These are phyloP conservation scores for Florisuga fusca DNA, from an alignment of 2,797 vertebrate species.

Conservation along the genomic window DNA sequence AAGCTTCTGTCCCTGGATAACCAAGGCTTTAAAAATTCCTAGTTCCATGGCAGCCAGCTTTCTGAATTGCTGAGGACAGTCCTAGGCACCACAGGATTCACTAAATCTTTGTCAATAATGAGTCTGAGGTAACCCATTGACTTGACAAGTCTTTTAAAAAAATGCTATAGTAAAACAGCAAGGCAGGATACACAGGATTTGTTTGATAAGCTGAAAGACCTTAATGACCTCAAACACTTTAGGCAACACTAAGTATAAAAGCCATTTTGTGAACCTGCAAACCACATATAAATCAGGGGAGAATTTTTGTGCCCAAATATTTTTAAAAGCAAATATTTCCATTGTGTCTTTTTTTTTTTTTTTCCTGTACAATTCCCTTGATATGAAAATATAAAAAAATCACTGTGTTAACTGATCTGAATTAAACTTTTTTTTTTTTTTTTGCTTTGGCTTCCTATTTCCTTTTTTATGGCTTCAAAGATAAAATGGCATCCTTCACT, in stretches of 20 bases:
- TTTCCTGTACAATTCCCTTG: conserved; percentile 10
- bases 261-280: conserved; percentile 56
- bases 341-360: conserved; percentile 6
- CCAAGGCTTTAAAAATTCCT: background rate
- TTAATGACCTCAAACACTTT: conserved; percentile 44
- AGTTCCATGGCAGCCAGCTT: background rate
- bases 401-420: conserved; percentile 30
- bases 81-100: background rate
- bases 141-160: conserved; percentile 72
- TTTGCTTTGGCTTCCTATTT: conserved; percentile 1
- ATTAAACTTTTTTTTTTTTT: conserved; percentile 26
- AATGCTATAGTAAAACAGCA: conserved; percentile 57
- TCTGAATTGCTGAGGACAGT: background rate
- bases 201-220: conserved; percentile 45
- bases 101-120: background rate
- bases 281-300: conserved; percentile 47
- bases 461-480: background rate
- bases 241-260: conserved; percentile 51
- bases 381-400: conserved; percentile 40
- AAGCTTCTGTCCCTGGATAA: background rate
- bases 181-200: conserved; percentile 47
- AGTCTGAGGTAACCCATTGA: conserved; percentile 61
- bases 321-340: conserved; percentile 64
- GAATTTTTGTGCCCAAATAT: conserved; percentile 55
- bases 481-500: conserved; percentile 28